These are phyloP conservation scores for Galemys pyrenaicus DNA, from an alignment of 2,113 vertebrate genomes.

Conservation along the genomic window DNA sequence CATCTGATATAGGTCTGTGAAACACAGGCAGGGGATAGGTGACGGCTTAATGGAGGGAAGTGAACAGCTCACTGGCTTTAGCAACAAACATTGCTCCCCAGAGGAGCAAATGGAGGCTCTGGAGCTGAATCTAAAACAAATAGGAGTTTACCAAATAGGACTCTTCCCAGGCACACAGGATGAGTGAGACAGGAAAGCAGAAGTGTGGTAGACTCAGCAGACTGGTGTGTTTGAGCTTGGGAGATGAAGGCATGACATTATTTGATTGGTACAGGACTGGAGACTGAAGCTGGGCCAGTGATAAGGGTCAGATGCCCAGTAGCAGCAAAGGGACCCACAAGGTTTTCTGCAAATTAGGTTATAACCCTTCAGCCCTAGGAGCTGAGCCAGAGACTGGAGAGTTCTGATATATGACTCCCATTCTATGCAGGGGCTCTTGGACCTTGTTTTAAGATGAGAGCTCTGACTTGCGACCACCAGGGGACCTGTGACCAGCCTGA, in stretches of 20 bases:
- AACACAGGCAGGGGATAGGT: fast-evolving
- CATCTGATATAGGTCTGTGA: fast-evolving
- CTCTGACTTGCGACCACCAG: not conserved
- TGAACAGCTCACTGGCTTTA: not conserved
- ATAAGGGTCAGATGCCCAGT: not conserved
- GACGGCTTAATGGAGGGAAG: not conserved
- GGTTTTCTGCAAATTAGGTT: not conserved
- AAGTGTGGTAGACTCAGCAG: fast-evolving
- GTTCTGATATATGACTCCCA: not conserved
- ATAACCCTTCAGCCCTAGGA: no score
- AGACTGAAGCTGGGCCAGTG: not conserved
- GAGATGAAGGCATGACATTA: not conserved
- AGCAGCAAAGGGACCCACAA: not conserved
- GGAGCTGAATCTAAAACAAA: not conserved
- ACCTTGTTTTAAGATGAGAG: not conserved
- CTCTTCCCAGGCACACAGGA: not conserved
- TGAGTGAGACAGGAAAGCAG: not conserved
- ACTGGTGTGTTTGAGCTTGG: not conserved
- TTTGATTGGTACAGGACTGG: not conserved
- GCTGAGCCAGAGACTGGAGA: not conserved
- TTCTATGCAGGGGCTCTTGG: not conserved
- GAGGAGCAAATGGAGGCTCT: not conserved
- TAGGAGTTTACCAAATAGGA: not conserved
- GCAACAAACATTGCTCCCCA: no score
- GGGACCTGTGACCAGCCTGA: not conserved